A percentile compares a stretch with the other conserved stretches of the same genome.
Evolutionary conservation across 2,888 invertebrate species (phyloP).

Genomic region (Brachypalpus laphriformis): DNA sequence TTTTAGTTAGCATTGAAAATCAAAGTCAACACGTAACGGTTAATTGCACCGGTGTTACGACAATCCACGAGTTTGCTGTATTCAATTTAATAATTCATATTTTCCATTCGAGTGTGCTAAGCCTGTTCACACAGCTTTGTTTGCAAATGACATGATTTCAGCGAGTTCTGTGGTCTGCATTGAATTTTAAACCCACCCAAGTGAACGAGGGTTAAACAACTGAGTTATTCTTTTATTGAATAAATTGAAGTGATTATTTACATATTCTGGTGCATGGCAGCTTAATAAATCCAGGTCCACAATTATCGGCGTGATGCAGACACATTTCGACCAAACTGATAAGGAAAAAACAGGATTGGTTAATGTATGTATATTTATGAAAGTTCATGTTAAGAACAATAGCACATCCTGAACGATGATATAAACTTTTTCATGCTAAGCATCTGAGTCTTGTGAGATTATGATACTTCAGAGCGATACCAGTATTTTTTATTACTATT

Average conservation of each 20-base stretch:
- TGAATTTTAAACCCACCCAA: background rate
- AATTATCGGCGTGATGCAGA: constrained; percentile 16
- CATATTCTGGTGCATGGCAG: constrained; percentile 6
- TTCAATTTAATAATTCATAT: constrained; percentile 35
- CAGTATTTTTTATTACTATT: too few relatives aligned
- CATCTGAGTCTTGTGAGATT: too few relatives aligned
- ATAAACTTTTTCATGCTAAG: too few relatives aligned
- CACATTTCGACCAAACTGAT: constrained; percentile 1
- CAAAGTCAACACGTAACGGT: constrained; percentile 30
- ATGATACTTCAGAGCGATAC: too few relatives aligned
- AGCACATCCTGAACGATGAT: too few relatives aligned
- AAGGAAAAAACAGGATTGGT: background rate
- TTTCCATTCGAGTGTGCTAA: constrained; percentile 7
- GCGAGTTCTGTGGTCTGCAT: background rate
- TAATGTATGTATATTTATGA: background rate
- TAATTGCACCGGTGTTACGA: constrained; percentile 28
- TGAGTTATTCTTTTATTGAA: constrained; percentile 27
- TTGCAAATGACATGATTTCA: constrained; percentile 16
- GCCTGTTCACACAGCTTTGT: background rate
- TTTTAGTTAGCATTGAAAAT: constrained; percentile 1
- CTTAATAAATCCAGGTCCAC: constrained; percentile 19
- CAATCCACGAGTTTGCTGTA: constrained; percentile 26
- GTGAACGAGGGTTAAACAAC: background rate
- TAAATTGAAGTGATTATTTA: constrained; percentile 36
- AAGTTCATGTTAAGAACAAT: too few relatives aligned